Evolutionary conservation across 2,888 invertebrate species (phyloP).

Genomic region (Girardia tigrina): DNA sequence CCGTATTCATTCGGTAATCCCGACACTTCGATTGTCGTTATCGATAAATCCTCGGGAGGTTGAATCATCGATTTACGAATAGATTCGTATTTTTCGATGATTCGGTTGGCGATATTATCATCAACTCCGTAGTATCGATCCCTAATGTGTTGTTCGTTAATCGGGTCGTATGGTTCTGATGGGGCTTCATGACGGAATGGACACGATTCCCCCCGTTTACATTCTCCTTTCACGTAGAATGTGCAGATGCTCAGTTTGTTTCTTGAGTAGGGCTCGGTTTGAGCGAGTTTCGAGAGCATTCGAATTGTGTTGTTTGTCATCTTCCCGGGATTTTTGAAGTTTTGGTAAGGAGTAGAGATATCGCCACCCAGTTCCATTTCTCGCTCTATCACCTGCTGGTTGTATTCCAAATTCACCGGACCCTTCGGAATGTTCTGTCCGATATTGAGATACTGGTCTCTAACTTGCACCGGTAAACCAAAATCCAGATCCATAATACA

Average conservation of each 20-base stretch:
- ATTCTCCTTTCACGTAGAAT: constrained; percentile 96
- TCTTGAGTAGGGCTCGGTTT: constrained; percentile 80
- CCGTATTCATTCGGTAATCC: constrained; percentile 71
- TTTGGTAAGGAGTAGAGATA: constrained; percentile 32
- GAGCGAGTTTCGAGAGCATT: constrained; percentile 68
- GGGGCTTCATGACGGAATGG: constrained; percentile 89
- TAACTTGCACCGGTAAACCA: constrained; percentile 60
- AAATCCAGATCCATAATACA: constrained; percentile 83
- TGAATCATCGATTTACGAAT: constrained; percentile 84
- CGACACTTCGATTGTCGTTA: constrained; percentile 92
- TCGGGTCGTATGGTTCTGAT: constrained; percentile 85
- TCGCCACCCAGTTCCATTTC: constrained; percentile 31
- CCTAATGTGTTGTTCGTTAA: constrained; percentile 85
- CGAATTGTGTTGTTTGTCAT: constrained; percentile 51
- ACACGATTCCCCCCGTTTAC: constrained; percentile 84
- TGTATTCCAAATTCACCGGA: constrained; percentile 84
- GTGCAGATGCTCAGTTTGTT: constrained; percentile 88
- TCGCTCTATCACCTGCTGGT: constrained; percentile 71
- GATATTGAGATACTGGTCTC: constrained; percentile 75
- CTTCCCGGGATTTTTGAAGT: neutral
- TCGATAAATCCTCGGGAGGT: constrained; percentile 85
- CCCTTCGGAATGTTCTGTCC: constrained; percentile 71
- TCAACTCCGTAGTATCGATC: constrained; percentile 72
- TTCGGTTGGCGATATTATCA: constrained; percentile 85
- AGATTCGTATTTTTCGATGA: constrained; percentile 73